Conservation (phyloP, 2,888 invertebrate species). For the Pogonocherus hispidulus region DNA sequence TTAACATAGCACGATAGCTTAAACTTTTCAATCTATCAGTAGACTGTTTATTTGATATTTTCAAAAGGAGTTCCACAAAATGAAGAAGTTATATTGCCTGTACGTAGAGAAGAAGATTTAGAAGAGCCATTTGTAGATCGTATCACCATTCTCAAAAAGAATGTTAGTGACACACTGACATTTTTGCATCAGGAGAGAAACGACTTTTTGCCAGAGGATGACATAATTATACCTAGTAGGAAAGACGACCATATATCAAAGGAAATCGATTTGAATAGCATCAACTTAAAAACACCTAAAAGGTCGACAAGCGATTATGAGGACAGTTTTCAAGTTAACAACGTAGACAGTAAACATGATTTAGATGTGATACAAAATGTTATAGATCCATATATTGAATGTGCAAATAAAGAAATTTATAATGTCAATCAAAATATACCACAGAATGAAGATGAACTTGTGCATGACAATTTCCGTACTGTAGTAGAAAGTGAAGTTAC, state of each 20-base stretch:
- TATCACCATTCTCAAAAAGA: conserved; percentile 62
- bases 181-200: conserved; percentile 68
- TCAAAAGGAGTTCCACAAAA: conserved; percentile 53
- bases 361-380: conserved; percentile 13
- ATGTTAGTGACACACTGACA: conserved; percentile 66
- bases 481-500: conserved; percentile 59
- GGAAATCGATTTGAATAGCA: conserved; percentile 62
- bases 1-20: conserved; percentile 47
- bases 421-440: neutral
- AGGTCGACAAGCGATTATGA: conserved; percentile 47
- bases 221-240: conserved; percentile 65
- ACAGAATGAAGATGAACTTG: too few species aligned
- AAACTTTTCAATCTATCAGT: conserved; percentile 46
- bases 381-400: conserved; percentile 3
- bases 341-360: neutral
- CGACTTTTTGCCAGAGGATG: conserved; percentile 66
- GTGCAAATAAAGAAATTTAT: conserved; percentile 29
- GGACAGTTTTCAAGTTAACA: conserved; percentile 38
- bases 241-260: conserved; percentile 66
- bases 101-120: conserved; percentile 50
- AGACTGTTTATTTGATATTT: conserved; percentile 56
- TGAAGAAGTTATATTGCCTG: conserved; percentile 56
- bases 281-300: conserved; percentile 56
- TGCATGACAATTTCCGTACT: conserved; percentile 14
- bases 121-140: conserved; percentile 50